Base-by-base conservation (phyloP, 2,888 invertebrate genomes). In the Drosophila formosana region DNA sequence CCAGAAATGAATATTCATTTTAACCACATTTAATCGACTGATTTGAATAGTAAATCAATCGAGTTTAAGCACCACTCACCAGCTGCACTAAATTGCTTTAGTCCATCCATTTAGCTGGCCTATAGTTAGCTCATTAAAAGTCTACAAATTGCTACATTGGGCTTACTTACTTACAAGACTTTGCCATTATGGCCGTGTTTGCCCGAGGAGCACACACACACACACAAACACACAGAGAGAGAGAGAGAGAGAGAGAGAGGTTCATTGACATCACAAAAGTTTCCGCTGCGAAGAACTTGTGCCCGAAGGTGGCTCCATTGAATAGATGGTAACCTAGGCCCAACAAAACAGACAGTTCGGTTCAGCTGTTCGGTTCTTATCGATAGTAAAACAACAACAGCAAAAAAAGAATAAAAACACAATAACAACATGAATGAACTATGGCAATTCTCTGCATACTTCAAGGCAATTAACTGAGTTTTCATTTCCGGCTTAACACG, bases 381-480 rank as follows among this genome's bases (percentile, higher is more conserved):
- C 78, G 70, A 80, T 58, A 43, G 58, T 6, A 41, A 23, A 9
- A 39, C 52, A 64, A 55, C 18, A 18, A 18, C 18, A 18, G 18
- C 18, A 50, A 63, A n/a, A 37, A 4, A 34, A 37, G 9, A 32
- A 9, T 6, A 32, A n/a, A n/a, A 55, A 45, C 76, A 37, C 34
- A 67, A 64, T 57, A 66, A 66, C 56, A 65, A 58, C 62, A 66
- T 60, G 37, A 55, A 47, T 32, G 28, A 65, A 72, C 56, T 64
- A 28, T 62, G 53, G 47, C 69, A 63, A 80, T 71, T 63, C 70
- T 66, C 63, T 74, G 85, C 85, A 82, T 87, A 87, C 88, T 85
- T 84, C 72, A 75, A 58, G 88, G 85, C 88, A 85, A 85, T 85
- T 87, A 85, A 82, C 80, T 64, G 78, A 75, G 72, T 78, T 87